These are phyloP conservation scores for Oryctes rhinoceros DNA, from an alignment of 1,140 invertebrate genomes.

Conservation along the genomic window DNA sequence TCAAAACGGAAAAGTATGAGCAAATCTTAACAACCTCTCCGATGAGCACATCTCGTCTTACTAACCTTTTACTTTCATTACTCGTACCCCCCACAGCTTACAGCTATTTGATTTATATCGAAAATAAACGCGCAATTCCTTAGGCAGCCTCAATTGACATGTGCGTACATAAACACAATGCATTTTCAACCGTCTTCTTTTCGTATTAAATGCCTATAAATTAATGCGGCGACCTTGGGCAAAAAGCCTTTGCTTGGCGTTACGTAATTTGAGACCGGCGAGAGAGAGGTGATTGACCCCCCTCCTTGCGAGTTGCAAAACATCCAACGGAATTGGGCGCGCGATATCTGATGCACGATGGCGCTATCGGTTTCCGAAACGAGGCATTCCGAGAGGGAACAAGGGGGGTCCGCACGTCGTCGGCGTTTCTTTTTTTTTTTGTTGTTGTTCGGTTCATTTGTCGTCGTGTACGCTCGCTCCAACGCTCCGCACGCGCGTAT, in stretches of 20 bases:
- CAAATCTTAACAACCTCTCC: too few relatives aligned
- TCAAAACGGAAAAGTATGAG: too few relatives aligned
- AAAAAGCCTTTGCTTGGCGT: background rate
- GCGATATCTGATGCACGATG: background rate
- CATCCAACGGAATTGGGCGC: slow-evolving; percentile 20
- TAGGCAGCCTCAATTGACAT: too few relatives aligned
- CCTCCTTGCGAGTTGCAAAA: background rate
- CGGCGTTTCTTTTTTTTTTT: too few relatives aligned
- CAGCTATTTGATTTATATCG: too few relatives aligned
- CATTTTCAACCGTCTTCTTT: background rate
- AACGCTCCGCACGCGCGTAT: too few relatives aligned
- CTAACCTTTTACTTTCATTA: too few relatives aligned
- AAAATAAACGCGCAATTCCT: too few relatives aligned
- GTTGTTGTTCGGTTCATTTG: background rate
- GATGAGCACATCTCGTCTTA: too few relatives aligned
- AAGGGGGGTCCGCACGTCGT: too few relatives aligned
- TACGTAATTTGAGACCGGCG: slow-evolving; percentile 7
- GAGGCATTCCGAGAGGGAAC: background rate
- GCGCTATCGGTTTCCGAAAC: background rate
- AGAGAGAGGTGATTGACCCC: background rate
- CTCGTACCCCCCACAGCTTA: too few relatives aligned
- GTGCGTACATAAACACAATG: too few relatives aligned
- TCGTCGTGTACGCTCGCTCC: background rate
- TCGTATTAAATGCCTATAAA: slow-evolving; percentile 10
- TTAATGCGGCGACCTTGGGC: slow-evolving; percentile 17